These are phyloP conservation scores for Papilio protenor DNA, from an alignment of 2,888 invertebrate species.

Conservation along the genomic window DNA sequence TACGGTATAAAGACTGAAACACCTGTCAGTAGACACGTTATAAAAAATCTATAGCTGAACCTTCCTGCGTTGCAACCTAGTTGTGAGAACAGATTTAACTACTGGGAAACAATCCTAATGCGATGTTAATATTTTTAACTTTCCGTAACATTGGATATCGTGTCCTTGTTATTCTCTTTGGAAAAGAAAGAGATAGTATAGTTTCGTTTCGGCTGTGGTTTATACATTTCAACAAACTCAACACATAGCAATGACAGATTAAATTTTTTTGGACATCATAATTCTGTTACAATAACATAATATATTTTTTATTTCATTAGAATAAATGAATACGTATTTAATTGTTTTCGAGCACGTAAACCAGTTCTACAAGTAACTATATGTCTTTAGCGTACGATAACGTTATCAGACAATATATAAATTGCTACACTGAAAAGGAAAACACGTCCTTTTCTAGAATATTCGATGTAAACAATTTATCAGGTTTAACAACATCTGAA, in stretches of 20 bases:
- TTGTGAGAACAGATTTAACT: no score
- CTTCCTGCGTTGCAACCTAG: neutral
- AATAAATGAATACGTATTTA: constrained; percentile 3
- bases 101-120: no score
- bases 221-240: no score
- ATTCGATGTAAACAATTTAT: neutral
- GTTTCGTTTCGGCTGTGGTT: no score
- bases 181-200: no score
- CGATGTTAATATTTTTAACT: no score
- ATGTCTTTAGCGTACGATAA: constrained; percentile 7
- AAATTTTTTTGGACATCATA: neutral
- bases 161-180: no score
- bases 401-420: neutral
- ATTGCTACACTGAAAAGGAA: neutral
- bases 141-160: no score
- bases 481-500: no score
- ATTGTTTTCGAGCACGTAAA: constrained; percentile 16
- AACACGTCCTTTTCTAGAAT: neutral
- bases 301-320: neutral
- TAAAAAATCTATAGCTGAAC: neutral
- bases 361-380: constrained; percentile 6
- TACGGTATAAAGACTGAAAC: neutral
- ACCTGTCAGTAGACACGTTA: neutral
- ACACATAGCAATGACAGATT: no score
- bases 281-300: neutral